Percentiles rank a stretch among this genome's conserved stretches.
These are phyloP conservation scores for Engystomops pustulosus DNA, from an alignment of 2,113 vertebrate genomes.

Conservation along the genomic window DNA sequence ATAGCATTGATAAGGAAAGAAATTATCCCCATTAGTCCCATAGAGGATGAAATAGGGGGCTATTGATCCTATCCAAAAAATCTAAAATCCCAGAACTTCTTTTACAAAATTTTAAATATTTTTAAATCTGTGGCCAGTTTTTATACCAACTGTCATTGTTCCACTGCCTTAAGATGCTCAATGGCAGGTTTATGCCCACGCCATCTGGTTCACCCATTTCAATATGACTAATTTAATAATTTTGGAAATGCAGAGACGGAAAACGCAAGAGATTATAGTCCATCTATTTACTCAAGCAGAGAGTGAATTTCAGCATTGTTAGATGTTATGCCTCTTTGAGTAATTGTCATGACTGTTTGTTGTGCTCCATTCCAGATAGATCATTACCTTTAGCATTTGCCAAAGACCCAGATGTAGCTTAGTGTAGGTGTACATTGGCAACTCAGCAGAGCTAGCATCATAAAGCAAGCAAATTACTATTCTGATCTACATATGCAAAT, in stretches of 20 bases:
- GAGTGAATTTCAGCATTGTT: slow-evolving; percentile 10
- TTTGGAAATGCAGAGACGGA: not conserved
- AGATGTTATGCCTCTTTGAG: slow-evolving; percentile 8
- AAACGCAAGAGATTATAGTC: not conserved
- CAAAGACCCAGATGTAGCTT: slow-evolving; percentile 22
- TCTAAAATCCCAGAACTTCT: not conserved
- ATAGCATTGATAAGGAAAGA: no score
- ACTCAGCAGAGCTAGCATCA: slow-evolving; percentile 12
- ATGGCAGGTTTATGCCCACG: not conserved
- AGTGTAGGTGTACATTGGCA: slow-evolving; percentile 35
- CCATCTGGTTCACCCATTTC: not conserved
- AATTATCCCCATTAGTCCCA: no score
- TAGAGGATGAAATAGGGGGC: no score
- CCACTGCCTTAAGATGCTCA: not conserved
- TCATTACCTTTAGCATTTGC: slow-evolving; percentile 28
- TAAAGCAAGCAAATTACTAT: slow-evolving; percentile 20
- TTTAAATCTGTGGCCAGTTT: not conserved
- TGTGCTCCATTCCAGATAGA: not conserved
- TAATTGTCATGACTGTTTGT: slow-evolving; percentile 24
- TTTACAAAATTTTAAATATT: no score
- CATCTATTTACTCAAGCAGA: not conserved
- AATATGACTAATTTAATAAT: not conserved
- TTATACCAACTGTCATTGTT: not conserved
- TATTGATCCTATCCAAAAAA: no score
- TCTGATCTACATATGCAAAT: slow-evolving; percentile 35